phyloP scores from a whole-genome alignment of 2,888 invertebrate species.

The Zele albiditarsus region DNA sequence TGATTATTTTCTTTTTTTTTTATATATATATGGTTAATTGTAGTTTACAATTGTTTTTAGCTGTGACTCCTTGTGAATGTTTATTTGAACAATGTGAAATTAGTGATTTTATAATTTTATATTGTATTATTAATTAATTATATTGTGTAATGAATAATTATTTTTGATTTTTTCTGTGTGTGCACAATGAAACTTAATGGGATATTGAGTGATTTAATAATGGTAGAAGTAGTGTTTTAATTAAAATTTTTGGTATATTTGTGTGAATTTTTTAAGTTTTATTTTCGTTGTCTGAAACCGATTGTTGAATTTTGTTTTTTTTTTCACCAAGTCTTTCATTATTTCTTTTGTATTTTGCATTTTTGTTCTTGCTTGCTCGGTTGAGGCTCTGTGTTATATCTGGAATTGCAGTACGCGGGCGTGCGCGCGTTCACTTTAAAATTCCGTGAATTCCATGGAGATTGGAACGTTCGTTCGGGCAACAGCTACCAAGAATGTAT shows the following conservation, averaged over 20 bases:
- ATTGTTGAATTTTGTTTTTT: not conserved
- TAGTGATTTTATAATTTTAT: too few species aligned
- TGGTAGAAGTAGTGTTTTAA: too few species aligned
- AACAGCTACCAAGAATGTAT: conserved; percentile 48
- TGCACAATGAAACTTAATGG: too few species aligned
- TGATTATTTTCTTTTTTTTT: too few species aligned
- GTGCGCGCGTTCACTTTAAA: conserved; percentile 55
- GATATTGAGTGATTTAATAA: too few species aligned
- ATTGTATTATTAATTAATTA: too few species aligned
- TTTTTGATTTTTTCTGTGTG: too few species aligned
- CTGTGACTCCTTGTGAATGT: too few species aligned
- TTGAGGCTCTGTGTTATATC: conserved; percentile 22
- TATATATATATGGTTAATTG: too few species aligned
- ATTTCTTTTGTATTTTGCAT: not conserved
- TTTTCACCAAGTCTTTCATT: not conserved
- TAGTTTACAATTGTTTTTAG: too few species aligned
- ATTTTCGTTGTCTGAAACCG: not conserved
- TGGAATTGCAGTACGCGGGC: conserved; percentile 28
- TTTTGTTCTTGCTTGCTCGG: conserved; percentile 10
- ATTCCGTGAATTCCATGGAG: conserved; percentile 65
- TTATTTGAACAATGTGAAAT: too few species aligned
- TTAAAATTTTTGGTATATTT: not conserved
- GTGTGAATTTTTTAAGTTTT: not conserved
- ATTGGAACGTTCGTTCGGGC: conserved; percentile 59
- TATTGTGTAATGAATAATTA: too few species aligned